A percentile compares a stretch with the other conserved stretches of the same genome.
phyloP scores from a whole-genome alignment of 2,888 invertebrate species.

The Empis livida region DNA sequence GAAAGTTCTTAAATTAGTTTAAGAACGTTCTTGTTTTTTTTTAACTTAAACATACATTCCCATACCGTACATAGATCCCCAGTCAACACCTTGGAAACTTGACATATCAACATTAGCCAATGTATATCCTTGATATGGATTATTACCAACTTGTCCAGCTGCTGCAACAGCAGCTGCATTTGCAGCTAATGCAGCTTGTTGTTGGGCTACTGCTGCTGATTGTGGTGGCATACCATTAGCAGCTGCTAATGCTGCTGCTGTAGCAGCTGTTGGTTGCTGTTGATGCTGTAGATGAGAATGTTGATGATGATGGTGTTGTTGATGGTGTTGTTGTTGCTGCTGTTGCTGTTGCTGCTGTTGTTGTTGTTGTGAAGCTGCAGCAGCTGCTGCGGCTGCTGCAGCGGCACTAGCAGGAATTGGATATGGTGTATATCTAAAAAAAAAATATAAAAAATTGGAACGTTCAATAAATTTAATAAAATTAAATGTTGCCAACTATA shows the following conservation, averaged over 20 bases:
- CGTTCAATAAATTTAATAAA: no score
- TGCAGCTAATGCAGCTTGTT: conserved; percentile 26
- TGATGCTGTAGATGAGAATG: conserved; percentile 27
- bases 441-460: no score
- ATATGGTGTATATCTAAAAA: conserved; percentile 50
- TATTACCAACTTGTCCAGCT: conserved; percentile 48
- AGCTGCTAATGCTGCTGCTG: conserved; percentile 10
- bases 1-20: no score
- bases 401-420: conserved; percentile 43
- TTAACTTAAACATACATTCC: conserved; percentile 63
- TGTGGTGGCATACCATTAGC: conserved; percentile 11
- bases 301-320: conserved; percentile 15
- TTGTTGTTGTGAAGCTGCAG: conserved; percentile 25
- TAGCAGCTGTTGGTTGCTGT: conserved; percentile 25
- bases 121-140: conserved; percentile 64
- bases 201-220: conserved; percentile 38
- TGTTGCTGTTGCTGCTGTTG: conserved; percentile 24
- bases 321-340: conserved; percentile 21
- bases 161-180: conserved; percentile 45
- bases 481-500: no score
- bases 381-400: conserved; percentile 40
- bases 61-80: conserved; percentile 85
- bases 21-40: no score
- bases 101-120: conserved; percentile 85
- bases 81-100: conserved; percentile 82